Conservation (phyloP, 1,140 invertebrate genomes). For the Trinorchestia longiramus region DNA sequence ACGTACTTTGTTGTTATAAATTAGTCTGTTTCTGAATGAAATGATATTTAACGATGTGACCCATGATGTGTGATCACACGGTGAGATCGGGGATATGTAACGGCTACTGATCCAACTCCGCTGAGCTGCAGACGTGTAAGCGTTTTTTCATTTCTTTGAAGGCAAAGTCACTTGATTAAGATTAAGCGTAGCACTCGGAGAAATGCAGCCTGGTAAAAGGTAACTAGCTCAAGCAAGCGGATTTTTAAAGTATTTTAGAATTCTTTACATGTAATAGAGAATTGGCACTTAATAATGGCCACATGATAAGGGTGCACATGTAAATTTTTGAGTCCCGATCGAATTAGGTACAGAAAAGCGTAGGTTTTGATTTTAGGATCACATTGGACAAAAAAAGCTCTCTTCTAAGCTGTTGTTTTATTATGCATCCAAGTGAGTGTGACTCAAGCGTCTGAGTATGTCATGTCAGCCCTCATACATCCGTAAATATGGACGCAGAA, state of each 20-base stretch:
- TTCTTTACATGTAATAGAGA: no score
- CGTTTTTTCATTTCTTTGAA: background rate
- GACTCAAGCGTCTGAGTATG: no score
- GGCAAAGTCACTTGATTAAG: background rate
- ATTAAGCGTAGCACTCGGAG: background rate
- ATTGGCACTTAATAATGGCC: no score
- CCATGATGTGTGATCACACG: background rate
- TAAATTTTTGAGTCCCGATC: no score
- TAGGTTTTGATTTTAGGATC: background rate
- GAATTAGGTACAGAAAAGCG: no score
- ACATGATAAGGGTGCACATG: no score
- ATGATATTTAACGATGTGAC: background rate
- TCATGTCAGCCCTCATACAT: background rate
- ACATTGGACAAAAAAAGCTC: background rate
- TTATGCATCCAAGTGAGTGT: background rate
- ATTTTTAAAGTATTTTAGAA: no score
- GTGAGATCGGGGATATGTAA: no score
- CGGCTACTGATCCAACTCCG: background rate
- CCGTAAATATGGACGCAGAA: background rate
- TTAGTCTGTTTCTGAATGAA: background rate
- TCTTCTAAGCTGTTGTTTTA: background rate
- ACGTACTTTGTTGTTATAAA: background rate
- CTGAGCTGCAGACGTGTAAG: background rate
- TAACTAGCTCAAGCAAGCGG: no score
- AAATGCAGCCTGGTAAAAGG: no score